These are phyloP conservation scores for Paramisgurnus dabryanus DNA, from an alignment of 2,113 vertebrate genomes.

Conservation along the genomic window DNA sequence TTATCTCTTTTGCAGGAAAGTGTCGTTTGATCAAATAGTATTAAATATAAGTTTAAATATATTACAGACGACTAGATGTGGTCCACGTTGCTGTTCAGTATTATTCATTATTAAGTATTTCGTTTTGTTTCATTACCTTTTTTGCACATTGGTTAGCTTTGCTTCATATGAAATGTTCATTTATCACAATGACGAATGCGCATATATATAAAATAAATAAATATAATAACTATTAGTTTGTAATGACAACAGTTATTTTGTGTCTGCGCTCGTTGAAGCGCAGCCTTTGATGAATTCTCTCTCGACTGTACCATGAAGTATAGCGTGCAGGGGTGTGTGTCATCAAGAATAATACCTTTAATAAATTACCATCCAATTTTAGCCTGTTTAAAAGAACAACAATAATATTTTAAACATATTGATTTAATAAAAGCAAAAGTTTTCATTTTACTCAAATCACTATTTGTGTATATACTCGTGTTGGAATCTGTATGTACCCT, in stretches of 20 bases:
- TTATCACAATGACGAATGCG: too few species aligned
- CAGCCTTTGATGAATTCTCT: neutral
- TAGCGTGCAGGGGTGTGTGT: slow-evolving; percentile 20
- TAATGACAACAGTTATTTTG: slow-evolving; percentile 53
- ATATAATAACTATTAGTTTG: neutral
- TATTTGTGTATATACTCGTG: neutral
- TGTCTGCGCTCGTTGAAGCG: slow-evolving; percentile 28
- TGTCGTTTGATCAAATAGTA: neutral
- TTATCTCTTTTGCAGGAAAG: neutral
- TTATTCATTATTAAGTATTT: too few species aligned
- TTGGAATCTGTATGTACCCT: neutral
- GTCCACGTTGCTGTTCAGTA: too few species aligned
- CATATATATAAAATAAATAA: neutral
- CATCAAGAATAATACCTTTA: neutral
- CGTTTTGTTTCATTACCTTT: too few species aligned
- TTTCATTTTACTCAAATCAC: neutral
- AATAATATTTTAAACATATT: neutral
- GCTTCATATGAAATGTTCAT: too few species aligned
- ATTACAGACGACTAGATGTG: too few species aligned
- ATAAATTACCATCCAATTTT: neutral
- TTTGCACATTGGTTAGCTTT: neutral
- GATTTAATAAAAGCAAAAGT: neutral
- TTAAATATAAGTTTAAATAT: too few species aligned
- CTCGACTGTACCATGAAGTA: slow-evolving; percentile 72
- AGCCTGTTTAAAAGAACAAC: neutral